Conservation (phyloP, 2,797 vertebrate genomes). For the Gymnothorax reevesii region DNA sequence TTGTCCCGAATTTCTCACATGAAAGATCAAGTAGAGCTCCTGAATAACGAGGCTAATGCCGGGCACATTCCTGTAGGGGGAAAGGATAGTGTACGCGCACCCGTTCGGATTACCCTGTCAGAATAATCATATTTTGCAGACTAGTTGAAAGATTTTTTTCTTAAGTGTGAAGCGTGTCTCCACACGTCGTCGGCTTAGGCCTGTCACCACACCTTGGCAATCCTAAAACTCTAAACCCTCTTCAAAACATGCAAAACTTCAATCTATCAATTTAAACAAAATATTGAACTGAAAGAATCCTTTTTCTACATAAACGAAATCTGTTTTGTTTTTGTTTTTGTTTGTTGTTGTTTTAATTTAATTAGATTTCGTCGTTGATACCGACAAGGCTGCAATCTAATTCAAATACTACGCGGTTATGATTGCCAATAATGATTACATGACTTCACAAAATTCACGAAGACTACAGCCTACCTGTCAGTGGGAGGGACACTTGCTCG, state of each 20-base stretch:
- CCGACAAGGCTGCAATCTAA: background rate
- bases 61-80: constrained; percentile 38
- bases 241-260: constrained; percentile 22
- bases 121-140: constrained; percentile 64
- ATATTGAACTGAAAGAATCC: constrained; percentile 11
- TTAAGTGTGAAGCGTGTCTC: constrained; percentile 68
- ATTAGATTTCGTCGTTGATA: background rate
- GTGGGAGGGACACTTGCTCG: background rate
- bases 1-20: background rate
- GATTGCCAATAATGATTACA: constrained; percentile 27
- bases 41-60: constrained; percentile 44
- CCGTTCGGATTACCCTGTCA: constrained; percentile 52
- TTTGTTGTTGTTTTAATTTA: too few relatives aligned
- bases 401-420: background rate
- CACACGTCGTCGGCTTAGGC: constrained; percentile 69
- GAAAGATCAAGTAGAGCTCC: background rate
- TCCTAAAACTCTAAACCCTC: constrained; percentile 50
- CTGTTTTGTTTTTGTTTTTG: background rate
- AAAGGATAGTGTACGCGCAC: constrained; percentile 38
- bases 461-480: constrained; percentile 29
- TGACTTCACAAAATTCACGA: constrained; percentile 28
- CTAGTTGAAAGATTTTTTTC: constrained; percentile 59
- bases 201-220: constrained; percentile 72
- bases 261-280: constrained; percentile 4
- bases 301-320: background rate